Evolutionary conservation across 2,113 vertebrate genomes (phyloP).

Genomic region (Apeltes quadracus): DNA sequence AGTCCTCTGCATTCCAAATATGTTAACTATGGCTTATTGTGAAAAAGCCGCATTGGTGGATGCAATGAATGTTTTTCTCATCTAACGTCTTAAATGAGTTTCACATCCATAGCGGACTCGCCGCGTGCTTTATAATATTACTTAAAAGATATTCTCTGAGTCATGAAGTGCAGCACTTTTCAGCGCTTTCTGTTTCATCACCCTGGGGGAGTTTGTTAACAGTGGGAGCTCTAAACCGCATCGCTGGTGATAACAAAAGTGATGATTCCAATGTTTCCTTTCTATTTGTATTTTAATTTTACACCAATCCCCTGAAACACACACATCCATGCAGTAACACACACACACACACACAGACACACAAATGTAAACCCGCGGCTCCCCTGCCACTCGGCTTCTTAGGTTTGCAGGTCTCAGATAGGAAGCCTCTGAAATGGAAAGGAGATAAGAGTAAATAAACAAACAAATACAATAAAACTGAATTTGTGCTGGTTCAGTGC

Average conservation of each 20-base stretch:
- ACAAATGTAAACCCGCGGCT: conserved; percentile 56
- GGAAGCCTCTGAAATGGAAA: conserved; percentile 78
- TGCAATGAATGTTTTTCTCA: conserved; percentile 22
- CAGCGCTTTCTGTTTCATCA: conserved; percentile 64
- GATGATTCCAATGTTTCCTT: conserved; percentile 78
- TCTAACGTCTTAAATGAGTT: conserved; percentile 50
- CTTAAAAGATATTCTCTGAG: conserved; percentile 65
- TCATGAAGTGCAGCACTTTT: conserved; percentile 63
- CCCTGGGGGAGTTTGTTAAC: conserved; percentile 74
- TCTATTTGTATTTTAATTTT: conserved; percentile 81
- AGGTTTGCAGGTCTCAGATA: conserved; percentile 79
- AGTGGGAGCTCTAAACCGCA: conserved; percentile 66
- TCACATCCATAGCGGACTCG: conserved; percentile 34
- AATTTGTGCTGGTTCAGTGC: conserved; percentile 82
- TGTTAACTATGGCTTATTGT: neutral
- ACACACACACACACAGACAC: conserved; percentile 48
- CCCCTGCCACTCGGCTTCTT: conserved; percentile 74
- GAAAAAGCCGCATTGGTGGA: conserved; percentile 20
- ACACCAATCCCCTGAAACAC: conserved; percentile 69
- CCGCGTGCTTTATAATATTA: conserved; percentile 61
- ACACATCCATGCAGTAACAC: conserved; percentile 43
- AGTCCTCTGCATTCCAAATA: neutral
- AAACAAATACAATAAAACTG: conserved; percentile 79
- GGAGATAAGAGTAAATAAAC: conserved; percentile 82
- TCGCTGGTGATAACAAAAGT: conserved; percentile 76